phyloP scores from a whole-genome alignment of 2,797 vertebrate species.

The Epinephelus malabaricus region DNA sequence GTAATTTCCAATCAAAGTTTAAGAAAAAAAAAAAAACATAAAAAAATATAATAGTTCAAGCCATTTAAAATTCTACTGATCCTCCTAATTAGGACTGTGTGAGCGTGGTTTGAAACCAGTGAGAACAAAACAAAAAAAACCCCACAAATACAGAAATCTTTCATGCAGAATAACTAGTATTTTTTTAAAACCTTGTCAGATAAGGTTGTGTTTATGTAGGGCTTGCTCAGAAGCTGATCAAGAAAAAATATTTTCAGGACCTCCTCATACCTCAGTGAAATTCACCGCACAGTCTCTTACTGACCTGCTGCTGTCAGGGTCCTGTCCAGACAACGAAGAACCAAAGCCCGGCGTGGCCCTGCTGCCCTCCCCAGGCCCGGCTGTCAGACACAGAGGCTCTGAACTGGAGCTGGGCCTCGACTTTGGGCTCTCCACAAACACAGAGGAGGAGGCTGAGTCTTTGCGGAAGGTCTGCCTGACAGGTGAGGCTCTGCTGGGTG shows the following conservation, averaged over 20 bases:
- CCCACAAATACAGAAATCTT: background rate
- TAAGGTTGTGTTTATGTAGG: background rate
- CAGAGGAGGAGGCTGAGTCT: constrained; percentile 93
- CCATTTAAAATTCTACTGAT: background rate
- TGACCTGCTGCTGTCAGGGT: constrained; percentile 92
- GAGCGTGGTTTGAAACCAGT: background rate
- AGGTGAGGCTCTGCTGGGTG: constrained; percentile 93
- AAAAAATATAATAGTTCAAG: background rate
- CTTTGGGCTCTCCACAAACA: constrained; percentile 94
- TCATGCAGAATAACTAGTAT: background rate
- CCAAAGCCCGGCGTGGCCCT: constrained; percentile 88
- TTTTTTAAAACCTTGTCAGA: background rate
- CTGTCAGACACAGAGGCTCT: constrained; percentile 91
- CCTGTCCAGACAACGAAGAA: constrained; percentile 89
- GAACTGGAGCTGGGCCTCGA: constrained; percentile 89
- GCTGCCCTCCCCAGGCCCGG: constrained; percentile 81
- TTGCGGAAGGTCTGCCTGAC: constrained; percentile 96
- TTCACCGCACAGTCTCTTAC: constrained; percentile 27
- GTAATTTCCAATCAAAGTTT: background rate
- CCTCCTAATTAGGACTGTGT: background rate
- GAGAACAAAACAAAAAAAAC: background rate
- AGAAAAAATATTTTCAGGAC: background rate
- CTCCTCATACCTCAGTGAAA: background rate
- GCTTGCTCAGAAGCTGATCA: background rate
- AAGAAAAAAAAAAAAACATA: background rate